Base-by-base conservation (phyloP, 1,140 invertebrate species). In the Calosoma granatense region DNA sequence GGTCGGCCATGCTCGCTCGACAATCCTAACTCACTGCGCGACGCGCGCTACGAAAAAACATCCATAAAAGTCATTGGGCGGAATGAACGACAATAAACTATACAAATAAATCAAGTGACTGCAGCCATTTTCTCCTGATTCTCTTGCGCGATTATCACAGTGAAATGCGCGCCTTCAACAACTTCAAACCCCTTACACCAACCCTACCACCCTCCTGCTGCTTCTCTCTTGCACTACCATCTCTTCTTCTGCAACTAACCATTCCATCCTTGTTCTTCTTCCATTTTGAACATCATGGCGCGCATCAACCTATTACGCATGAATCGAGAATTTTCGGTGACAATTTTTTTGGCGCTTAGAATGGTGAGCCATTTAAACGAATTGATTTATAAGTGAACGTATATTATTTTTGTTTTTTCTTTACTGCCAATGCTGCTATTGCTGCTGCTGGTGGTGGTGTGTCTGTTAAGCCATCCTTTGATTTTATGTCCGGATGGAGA, bases 81-180 rank as follows among this genome's bases (percentile, higher is more conserved):
- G 67, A 68, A 68, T 67, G 64, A 67, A 66, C 67, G 67, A 67
- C 67, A 68, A 68, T 68, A 67, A 68, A 68, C 65, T 67, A 64
- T 68, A 67, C 64, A 66, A 66, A 68, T 68, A 68, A 68, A 68
- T 68, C 67, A 68, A 64, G 36, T 57, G 57, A 61, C 58, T 57
- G 61, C 43, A 64, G 64, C 65, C 62, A 68, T 67, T 68, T 65
- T 67, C 63, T 54, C 59, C 64, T 68, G 65, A 67, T 68, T 67
- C 65, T 63, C 56, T 56, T 53, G 55, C 61, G 63, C 64, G 65
- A 67, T 67, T 65, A 67, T 67, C 65, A 58, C 63, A 58, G 60
- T 6, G 22, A 23, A 53, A 59, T 51, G 55, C 54, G 61, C 26
- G 26, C 26, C 26, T n/a, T 36, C 54, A 54, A 26, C 15, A 11